A percentile compares a stretch with the other conserved stretches of the same genome.
These are phyloP conservation scores for Olivierus martensii DNA, from an alignment of 1,140 invertebrate genomes.

Conservation along the genomic window DNA sequence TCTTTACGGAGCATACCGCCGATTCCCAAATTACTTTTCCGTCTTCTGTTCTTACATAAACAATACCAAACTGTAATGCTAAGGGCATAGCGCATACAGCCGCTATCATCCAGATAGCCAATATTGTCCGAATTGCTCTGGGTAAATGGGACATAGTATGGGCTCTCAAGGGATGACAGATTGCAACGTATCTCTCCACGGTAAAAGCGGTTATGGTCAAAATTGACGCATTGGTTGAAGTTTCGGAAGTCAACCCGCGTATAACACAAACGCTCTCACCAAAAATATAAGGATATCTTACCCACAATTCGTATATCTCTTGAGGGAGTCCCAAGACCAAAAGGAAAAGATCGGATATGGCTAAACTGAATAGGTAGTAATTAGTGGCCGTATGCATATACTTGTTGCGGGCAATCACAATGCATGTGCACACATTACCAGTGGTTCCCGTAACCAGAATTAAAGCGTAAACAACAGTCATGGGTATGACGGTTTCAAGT, in stretches of 20 bases:
- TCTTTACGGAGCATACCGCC: conserved; percentile 8
- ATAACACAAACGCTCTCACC: conserved; percentile 71
- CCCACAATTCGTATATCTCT: conserved; percentile 75
- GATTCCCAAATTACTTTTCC: not conserved
- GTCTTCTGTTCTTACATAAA: conserved; percentile 4
- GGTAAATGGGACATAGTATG: conserved; percentile 31
- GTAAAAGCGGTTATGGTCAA: conserved; percentile 88
- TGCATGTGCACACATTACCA: conserved; percentile 44
- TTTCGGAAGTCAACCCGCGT: conserved; percentile 69
- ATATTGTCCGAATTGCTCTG: conserved; percentile 31
- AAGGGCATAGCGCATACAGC: conserved; percentile 36
- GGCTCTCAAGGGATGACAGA: conserved; percentile 71
- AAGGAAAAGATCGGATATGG: conserved; percentile 79
- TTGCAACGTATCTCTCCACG: conserved; percentile 83
- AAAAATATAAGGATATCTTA: conserved; percentile 64
- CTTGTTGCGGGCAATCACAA: conserved; percentile 41
- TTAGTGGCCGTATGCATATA: conserved; percentile 51
- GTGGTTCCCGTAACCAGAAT: conserved; percentile 39
- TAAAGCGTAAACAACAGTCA: conserved; percentile 36
- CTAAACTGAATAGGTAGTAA: conserved; percentile 85
- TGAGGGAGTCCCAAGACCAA: conserved; percentile 54
- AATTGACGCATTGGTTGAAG: conserved; percentile 82
- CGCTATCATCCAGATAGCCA: conserved; percentile 31
- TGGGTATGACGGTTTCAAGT: conserved; percentile 25
- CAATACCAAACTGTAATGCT: conserved; percentile 16